Evolutionary conservation across 2,797 vertebrate genomes (phyloP).

Genomic region (Sciurus vulgaris): DNA sequence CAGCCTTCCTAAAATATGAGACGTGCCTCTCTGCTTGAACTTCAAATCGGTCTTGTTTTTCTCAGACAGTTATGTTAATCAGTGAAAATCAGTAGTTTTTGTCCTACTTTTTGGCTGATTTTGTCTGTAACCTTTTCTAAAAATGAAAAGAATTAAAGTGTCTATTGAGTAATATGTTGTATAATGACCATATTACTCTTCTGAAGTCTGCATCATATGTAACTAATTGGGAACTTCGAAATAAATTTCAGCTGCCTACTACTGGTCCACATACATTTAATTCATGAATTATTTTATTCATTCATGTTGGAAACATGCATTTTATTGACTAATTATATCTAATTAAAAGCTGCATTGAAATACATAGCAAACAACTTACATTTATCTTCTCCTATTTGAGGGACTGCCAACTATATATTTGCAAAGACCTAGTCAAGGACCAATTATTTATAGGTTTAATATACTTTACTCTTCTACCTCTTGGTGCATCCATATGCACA

Average conservation of each 20-base stretch:
- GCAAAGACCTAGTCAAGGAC: not conserved
- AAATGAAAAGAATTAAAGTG: not conserved
- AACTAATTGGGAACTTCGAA: not conserved
- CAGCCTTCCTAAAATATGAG: not conserved
- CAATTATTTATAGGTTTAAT: not conserved
- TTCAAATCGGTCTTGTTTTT: constrained; percentile 3
- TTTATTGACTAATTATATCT: constrained; percentile 56
- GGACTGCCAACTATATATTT: not conserved
- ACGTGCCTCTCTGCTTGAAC: not conserved
- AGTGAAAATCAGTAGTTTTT: not conserved
- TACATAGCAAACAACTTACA: not conserved
- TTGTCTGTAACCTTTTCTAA: not conserved
- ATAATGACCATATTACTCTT: not conserved
- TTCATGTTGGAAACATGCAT: not conserved
- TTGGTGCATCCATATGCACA: not conserved
- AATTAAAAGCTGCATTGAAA: constrained; percentile 50
- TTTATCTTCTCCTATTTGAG: not conserved
- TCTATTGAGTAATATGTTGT: not conserved
- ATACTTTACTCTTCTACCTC: constrained; percentile 12
- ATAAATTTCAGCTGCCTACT: not conserved
- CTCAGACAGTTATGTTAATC: not conserved
- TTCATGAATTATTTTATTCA: constrained; percentile 27
- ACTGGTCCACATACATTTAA: not conserved
- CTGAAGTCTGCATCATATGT: not conserved
- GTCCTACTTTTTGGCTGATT: not conserved